phyloP scores from a whole-genome alignment of 2,113 vertebrate species.

The Odontophorus gujanensis region DNA sequence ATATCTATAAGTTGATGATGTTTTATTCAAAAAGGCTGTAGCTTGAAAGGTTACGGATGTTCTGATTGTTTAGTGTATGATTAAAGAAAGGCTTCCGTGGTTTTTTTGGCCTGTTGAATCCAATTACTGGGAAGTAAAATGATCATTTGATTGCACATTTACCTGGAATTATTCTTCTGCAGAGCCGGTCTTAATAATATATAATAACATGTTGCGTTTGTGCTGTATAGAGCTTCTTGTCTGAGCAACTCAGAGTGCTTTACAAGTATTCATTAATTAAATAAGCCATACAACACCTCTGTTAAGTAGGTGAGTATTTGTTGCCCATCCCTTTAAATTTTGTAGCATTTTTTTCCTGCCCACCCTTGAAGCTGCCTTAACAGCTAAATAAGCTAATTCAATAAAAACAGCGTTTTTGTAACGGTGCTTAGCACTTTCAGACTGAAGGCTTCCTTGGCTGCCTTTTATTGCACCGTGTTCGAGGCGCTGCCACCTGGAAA shows the following conservation, averaged over 20 bases:
- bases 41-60: constrained; percentile 75
- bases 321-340: constrained; percentile 55
- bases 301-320: constrained; percentile 65
- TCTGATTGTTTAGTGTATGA: constrained; percentile 72
- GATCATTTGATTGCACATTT: constrained; percentile 77
- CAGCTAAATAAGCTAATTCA: constrained; percentile 51
- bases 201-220: constrained; percentile 72
- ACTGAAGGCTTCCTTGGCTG: constrained; percentile 9
- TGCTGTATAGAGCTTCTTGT: constrained; percentile 72
- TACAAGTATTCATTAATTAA: constrained; percentile 63
- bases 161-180: constrained; percentile 75
- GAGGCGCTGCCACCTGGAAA: background rate
- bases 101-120: constrained; percentile 70
- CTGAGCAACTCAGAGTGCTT: constrained; percentile 66
- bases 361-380: constrained; percentile 49
- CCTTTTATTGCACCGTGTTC: background rate
- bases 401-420: constrained; percentile 2
- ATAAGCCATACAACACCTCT: constrained; percentile 67
- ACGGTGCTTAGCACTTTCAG: background rate
- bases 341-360: constrained; percentile 48
- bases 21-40: constrained; percentile 76
- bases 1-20: constrained; percentile 75
- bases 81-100: constrained; percentile 63
- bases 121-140: constrained; percentile 74
- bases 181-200: constrained; percentile 77